A percentile compares a stretch with the other conserved stretches of the same genome.
phyloP scores from a whole-genome alignment of 2,888 invertebrate genomes.

The Smittia aterrima region DNA sequence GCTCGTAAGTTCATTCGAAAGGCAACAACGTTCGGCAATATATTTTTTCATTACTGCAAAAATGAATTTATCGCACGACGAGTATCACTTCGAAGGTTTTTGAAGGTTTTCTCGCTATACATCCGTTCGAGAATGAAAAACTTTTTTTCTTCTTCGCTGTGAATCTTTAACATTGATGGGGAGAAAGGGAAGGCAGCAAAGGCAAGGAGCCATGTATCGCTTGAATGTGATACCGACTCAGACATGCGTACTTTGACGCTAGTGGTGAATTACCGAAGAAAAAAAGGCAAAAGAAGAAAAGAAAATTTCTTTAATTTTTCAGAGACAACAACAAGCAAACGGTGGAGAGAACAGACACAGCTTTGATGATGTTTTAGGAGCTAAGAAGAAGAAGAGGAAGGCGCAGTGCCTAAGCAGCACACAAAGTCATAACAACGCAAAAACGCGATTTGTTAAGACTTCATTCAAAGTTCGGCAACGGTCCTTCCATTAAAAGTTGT shows the following conservation, averaged over 20 bases:
- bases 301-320: slow-evolving; percentile 21
- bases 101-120: background rate
- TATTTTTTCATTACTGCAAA: slow-evolving; percentile 23
- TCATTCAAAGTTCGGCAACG: background rate
- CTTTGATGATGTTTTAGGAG: background rate
- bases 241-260: slow-evolving; percentile 30
- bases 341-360: background rate
- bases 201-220: slow-evolving; percentile 15
- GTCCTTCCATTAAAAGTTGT: no score
- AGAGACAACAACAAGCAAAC: background rate
- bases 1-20: slow-evolving; percentile 5
- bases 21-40: slow-evolving; percentile 9
- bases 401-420: no score
- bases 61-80: slow-evolving; percentile 24
- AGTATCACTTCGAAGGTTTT: slow-evolving; percentile 15
- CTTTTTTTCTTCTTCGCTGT: slow-evolving; percentile 20
- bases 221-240: slow-evolving; percentile 13
- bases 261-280: slow-evolving; percentile 22
- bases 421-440: no score
- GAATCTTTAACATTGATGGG: slow-evolving; percentile 1
- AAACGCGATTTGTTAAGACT: background rate
- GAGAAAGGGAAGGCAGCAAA: background rate
- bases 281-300: background rate
- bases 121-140: background rate
- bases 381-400: no score